Percentiles rank a stretch among this genome's conserved stretches.
Evolutionary conservation across 2,888 invertebrate genomes (phyloP).

Genomic region (Imbricaverruca yamaguchii): DNA sequence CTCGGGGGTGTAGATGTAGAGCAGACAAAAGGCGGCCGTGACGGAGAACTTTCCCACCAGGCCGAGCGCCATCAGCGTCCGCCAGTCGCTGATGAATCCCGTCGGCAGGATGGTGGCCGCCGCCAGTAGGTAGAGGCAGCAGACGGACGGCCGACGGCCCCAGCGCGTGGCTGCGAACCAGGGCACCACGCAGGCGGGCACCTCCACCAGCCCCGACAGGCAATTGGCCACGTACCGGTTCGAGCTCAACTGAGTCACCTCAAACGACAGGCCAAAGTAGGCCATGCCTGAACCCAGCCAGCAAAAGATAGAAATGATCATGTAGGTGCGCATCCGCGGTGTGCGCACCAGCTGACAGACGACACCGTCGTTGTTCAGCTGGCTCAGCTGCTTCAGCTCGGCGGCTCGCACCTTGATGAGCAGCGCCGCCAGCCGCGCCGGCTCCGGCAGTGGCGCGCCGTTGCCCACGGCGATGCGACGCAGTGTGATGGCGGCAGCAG

Average conservation of each 20-base stretch:
- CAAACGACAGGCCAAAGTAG: constrained; percentile 82
- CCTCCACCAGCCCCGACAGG: constrained; percentile 56
- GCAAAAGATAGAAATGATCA: constrained; percentile 63
- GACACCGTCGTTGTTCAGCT: constrained; percentile 45
- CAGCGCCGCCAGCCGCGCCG: not conserved
- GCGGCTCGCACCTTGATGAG: not conserved
- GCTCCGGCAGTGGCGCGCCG: constrained; percentile 31
- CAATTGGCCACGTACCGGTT: constrained; percentile 76
- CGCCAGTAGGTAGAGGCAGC: constrained; percentile 26
- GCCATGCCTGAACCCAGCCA: constrained; percentile 80
- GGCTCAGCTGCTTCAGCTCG: constrained; percentile 40
- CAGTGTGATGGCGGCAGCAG: constrained; percentile 54
- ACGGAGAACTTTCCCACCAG: not conserved
- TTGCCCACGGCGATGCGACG: constrained; percentile 54
- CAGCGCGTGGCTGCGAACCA: not conserved
- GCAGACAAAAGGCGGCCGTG: constrained; percentile 61
- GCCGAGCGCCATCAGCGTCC: constrained; percentile 66
- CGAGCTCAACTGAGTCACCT: constrained; percentile 68
- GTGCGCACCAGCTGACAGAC: constrained; percentile 60
- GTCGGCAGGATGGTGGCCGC: constrained; percentile 48
- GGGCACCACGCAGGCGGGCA: constrained; percentile 27
- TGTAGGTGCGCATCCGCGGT: constrained; percentile 60
- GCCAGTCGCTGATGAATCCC: constrained; percentile 61
- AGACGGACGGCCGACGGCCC: constrained; percentile 56
- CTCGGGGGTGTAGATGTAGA: constrained; percentile 77